These are phyloP conservation scores for Pachyseris speciosa DNA, from an alignment of 64 coral and sea anemone genomes.

Conservation along the genomic window DNA sequence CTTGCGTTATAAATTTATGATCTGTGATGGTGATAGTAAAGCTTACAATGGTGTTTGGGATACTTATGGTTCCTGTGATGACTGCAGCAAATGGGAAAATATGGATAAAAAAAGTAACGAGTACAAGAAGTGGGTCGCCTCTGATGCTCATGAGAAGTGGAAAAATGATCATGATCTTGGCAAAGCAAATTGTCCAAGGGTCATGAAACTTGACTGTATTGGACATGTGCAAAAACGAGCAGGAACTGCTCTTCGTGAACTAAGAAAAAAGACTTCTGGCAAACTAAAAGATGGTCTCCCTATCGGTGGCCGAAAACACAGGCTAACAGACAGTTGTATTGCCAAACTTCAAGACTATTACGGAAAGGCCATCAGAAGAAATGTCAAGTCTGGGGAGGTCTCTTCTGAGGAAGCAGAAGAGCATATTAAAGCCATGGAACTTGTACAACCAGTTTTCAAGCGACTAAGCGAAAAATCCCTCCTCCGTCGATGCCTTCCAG, in stretches of 20 bases:
- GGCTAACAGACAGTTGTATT: slow-evolving; percentile 44
- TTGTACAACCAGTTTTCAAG: slow-evolving; percentile 14
- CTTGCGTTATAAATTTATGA: slow-evolving; percentile 44
- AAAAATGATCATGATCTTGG: too few relatives aligned
- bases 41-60: slow-evolving; percentile 32
- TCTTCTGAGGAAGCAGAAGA: slow-evolving; percentile 6
- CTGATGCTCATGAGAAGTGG: too few relatives aligned
- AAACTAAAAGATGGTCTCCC: too few relatives aligned
- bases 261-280: too few relatives aligned
- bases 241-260: too few relatives aligned
- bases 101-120: slow-evolving; percentile 47
- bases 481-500: slow-evolving; percentile 42
- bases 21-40: slow-evolving; percentile 60
- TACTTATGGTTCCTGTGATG: slow-evolving; percentile 20
- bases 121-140: too few relatives aligned
- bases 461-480: slow-evolving; percentile 50
- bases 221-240: too few relatives aligned
- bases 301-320: too few relatives aligned
- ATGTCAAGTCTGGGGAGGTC: slow-evolving; percentile 27
- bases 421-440: slow-evolving; percentile 31
- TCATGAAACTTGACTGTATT: too few relatives aligned
- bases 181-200: too few relatives aligned
- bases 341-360: slow-evolving; percentile 38
- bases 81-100: slow-evolving; percentile 33
- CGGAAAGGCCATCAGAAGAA: slow-evolving; percentile 30